Conservation (phyloP, 2,113 vertebrate genomes). For the Gopherus evgoodei region DNA sequence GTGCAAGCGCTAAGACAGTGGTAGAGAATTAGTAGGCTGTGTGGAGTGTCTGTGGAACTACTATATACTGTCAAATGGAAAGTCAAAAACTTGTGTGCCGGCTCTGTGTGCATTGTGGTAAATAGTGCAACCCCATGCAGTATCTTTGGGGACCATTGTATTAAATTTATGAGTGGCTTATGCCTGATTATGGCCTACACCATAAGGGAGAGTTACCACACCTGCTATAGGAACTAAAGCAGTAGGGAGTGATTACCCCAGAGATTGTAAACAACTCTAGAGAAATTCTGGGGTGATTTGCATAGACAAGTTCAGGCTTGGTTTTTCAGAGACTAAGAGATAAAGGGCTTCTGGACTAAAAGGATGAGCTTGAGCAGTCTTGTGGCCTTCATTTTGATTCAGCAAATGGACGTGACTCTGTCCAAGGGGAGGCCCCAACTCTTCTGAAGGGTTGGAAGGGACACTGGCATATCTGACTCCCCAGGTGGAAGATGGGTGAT, state of each 20-base stretch:
- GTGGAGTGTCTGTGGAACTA: not conserved
- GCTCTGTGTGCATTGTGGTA: constrained; percentile 33
- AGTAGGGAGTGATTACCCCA: not conserved
- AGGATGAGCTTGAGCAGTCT: not conserved
- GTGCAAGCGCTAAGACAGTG: not conserved
- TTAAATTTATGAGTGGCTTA: not conserved
- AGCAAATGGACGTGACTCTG: not conserved
- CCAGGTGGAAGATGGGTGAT: not conserved
- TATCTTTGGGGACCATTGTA: not conserved
- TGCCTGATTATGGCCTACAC: not conserved
- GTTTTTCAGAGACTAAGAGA: not conserved
- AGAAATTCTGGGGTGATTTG: not conserved
- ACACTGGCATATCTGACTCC: not conserved
- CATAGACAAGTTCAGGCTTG: not conserved
- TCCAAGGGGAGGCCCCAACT: not conserved
- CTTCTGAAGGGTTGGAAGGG: not conserved
- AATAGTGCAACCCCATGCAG: not conserved
- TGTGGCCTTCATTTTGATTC: not conserved
- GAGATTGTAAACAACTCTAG: not conserved
- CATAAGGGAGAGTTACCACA: not conserved
- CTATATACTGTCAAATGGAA: constrained; percentile 17
- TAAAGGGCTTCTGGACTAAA: not conserved
- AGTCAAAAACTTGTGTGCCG: not conserved
- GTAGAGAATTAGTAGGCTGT: constrained; percentile 15
- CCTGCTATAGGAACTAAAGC: not conserved